Evolutionary conservation across 2,113 vertebrate species (phyloP).

Genomic region (Myxocyprinus asiaticus): DNA sequence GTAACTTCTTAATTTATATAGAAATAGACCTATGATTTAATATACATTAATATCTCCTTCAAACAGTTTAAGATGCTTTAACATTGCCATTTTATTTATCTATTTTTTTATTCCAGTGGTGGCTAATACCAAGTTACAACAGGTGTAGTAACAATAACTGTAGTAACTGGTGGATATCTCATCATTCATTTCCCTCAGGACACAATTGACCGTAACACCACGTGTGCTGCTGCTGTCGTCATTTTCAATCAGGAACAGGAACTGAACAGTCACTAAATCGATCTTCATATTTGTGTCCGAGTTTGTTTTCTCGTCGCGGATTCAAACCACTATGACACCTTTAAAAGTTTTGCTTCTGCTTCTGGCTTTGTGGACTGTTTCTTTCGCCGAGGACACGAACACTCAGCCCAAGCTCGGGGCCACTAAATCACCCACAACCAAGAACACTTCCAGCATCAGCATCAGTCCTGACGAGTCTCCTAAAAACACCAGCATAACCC

Average conservation of each 20-base stretch:
- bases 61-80: too few relatives aligned
- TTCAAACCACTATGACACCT: background rate
- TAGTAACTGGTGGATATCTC: too few relatives aligned
- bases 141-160: too few relatives aligned
- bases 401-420: background rate
- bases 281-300: slow-evolving; percentile 11
- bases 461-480: background rate
- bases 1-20: too few relatives aligned
- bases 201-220: slow-evolving; percentile 30
- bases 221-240: background rate
- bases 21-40: too few relatives aligned
- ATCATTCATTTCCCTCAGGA: slow-evolving; percentile 18
- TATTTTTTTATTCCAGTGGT: too few relatives aligned
- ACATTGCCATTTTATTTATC: too few relatives aligned
- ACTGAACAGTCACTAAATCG: background rate
- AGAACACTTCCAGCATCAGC: background rate
- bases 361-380: slow-evolving; percentile 21
- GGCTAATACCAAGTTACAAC: too few relatives aligned
- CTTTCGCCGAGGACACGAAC: background rate
- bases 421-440: background rate
- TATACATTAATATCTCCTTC: too few relatives aligned
- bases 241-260: slow-evolving; percentile 39
- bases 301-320: background rate
- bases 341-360: background rate
- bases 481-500: background rate